Conservation (phyloP, 2,888 invertebrate genomes). For the Papilio demoleus region DNA sequence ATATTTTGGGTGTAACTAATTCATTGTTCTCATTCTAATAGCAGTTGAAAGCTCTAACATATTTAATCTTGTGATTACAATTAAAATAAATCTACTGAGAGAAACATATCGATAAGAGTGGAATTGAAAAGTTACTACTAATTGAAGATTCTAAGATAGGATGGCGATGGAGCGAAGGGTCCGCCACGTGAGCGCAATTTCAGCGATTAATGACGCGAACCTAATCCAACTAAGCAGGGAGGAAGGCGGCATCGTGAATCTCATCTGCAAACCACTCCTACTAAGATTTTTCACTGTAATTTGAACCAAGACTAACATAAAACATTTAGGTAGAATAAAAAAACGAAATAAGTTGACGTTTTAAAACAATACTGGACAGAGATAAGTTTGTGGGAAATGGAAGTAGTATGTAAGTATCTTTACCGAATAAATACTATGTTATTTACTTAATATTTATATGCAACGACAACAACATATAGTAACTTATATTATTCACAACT, state of each 20-base stretch:
- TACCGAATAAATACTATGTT: too few species aligned
- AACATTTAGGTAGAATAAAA: too few species aligned
- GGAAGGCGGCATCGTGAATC: constrained; percentile 63
- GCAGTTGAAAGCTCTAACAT: background rate
- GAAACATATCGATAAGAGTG: constrained; percentile 51
- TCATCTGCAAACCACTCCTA: constrained; percentile 63
- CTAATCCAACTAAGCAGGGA: constrained; percentile 78
- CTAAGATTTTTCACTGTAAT: constrained; percentile 61
- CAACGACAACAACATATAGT: background rate
- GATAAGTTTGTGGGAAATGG: too few species aligned
- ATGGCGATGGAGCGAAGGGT: constrained; percentile 44
- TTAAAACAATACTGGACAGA: too few species aligned
- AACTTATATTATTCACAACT: constrained; percentile 5
- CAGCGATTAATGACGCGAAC: constrained; percentile 78
- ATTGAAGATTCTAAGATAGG: constrained; percentile 72
- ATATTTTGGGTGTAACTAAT: too few species aligned
- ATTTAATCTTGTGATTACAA: background rate
- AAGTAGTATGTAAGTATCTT: too few species aligned
- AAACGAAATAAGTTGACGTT: too few species aligned
- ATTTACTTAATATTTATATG: background rate
- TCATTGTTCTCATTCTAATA: background rate
- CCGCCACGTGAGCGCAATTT: constrained; percentile 74
- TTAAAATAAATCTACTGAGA: constrained; percentile 51
- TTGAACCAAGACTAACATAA: too few species aligned
- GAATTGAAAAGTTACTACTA: constrained; percentile 76